phyloP scores from a whole-genome alignment of 1,140 invertebrate species.

The Yoshiicerus persimilis region DNA sequence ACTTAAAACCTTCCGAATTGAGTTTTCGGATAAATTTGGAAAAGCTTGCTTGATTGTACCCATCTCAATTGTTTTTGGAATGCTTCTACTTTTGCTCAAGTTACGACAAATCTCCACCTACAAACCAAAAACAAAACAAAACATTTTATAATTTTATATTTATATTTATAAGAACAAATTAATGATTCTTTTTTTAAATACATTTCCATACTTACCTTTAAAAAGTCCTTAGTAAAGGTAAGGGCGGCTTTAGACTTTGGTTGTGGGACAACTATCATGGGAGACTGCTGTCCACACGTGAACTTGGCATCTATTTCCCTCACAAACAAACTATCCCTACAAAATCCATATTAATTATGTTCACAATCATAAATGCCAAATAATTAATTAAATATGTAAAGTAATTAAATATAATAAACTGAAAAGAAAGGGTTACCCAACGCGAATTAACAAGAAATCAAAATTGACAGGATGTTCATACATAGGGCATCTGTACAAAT shows the following conservation, averaged over 20 bases:
- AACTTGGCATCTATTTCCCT: slow-evolving; percentile 62
- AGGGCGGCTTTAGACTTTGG: slow-evolving; percentile 70
- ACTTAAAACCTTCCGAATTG: slow-evolving; percentile 67
- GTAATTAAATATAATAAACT: slow-evolving; percentile 35
- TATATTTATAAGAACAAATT: too few relatives aligned
- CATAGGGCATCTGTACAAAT: slow-evolving; percentile 66
- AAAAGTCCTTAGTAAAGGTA: slow-evolving; percentile 67
- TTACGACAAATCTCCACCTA: not conserved
- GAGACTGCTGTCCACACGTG: slow-evolving; percentile 65
- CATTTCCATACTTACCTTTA: slow-evolving; percentile 58
- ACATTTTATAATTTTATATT: slow-evolving; percentile 14
- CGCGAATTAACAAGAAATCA: slow-evolving; percentile 54
- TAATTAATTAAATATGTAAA: not conserved
- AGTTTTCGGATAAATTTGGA: slow-evolving; percentile 63
- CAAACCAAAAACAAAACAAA: not conserved
- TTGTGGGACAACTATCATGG: slow-evolving; percentile 67
- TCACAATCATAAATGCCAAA: not conserved
- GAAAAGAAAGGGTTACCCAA: slow-evolving; percentile 56
- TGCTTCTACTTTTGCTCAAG: slow-evolving; percentile 1
- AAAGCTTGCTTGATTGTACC: slow-evolving; percentile 64
- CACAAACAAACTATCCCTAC: slow-evolving; percentile 58
- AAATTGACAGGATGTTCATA: slow-evolving; percentile 61
- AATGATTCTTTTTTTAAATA: too few relatives aligned
- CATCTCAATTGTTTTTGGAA: slow-evolving; percentile 64
- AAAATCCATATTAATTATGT: not conserved